A percentile compares a stretch with the other conserved stretches of the same genome.
These are phyloP conservation scores for Odocoileus virginianus DNA, from an alignment of 2,113 vertebrate genomes.

Conservation along the genomic window DNA sequence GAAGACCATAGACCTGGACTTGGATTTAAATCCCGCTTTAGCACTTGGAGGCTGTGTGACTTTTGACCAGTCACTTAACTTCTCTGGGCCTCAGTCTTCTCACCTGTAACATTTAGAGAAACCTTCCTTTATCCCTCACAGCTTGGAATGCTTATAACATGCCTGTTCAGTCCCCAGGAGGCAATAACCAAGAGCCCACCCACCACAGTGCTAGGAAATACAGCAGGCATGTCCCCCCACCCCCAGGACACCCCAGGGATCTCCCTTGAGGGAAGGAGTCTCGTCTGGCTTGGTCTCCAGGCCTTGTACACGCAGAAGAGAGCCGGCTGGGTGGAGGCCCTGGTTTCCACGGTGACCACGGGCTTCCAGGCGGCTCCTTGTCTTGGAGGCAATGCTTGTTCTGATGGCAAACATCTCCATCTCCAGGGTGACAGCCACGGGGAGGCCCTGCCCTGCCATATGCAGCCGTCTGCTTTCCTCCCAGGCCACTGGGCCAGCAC, in stretches of 20 bases:
- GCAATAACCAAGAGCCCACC: not conserved
- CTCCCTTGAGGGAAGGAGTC: not conserved
- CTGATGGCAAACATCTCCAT: not conserved
- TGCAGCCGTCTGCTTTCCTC: no score
- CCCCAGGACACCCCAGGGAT: not conserved
- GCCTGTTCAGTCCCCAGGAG: not conserved
- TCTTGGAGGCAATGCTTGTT: not conserved
- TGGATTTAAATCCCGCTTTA: not conserved
- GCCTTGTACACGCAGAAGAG: not conserved
- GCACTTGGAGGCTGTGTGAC: not conserved
- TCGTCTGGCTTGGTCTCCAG: not conserved
- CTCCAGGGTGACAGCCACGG: not conserved
- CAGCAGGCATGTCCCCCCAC: not conserved
- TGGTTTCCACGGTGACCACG: not conserved
- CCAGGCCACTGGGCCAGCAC: not conserved
- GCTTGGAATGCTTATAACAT: not conserved
- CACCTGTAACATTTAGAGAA: not conserved
- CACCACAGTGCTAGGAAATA: not conserved
- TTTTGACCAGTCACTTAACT: not conserved
- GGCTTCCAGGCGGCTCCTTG: rapidly evolving
- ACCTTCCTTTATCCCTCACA: not conserved
- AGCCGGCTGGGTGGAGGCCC: not conserved
- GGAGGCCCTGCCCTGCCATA: no score
- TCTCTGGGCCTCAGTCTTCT: not conserved
- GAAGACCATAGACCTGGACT: not conserved